These are phyloP conservation scores for Cardiocondyla obscurior DNA, from an alignment of 1,140 invertebrate genomes.

Conservation along the genomic window DNA sequence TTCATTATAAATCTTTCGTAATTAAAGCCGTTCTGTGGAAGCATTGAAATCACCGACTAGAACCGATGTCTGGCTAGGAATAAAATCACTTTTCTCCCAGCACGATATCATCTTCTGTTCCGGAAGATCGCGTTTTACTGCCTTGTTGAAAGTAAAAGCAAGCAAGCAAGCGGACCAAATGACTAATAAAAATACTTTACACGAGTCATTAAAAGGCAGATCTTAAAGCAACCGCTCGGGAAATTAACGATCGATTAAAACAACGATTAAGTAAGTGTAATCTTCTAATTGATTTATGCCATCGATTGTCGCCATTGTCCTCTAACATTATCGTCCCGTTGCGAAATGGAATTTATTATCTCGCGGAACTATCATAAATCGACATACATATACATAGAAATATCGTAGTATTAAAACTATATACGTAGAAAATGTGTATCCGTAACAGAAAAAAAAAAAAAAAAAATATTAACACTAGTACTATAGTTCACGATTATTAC, in stretches of 20 bases:
- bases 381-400: no score
- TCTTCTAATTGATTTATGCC: not conserved
- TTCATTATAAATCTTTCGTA: not conserved
- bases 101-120: conserved; percentile 3
- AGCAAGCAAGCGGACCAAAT: not conserved
- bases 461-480: no score
- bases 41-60: conserved; percentile 6
- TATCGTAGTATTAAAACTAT: no score
- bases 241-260: conserved; percentile 33
- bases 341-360: not conserved
- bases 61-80: not conserved
- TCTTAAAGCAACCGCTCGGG: not conserved
- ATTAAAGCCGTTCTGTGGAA: not conserved
- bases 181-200: conserved; percentile 17
- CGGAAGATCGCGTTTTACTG: not conserved
- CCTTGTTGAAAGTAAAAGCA: conserved; percentile 54
- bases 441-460: no score
- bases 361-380: not conserved
- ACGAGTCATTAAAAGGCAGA: not conserved
- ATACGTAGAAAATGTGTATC: not conserved
- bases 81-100: conserved; percentile 36
- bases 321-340: not conserved
- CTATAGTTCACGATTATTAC: not conserved
- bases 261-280: not conserved
- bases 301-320: not conserved